Evolutionary conservation across 2,888 invertebrate species (phyloP).

Genomic region (Dorcus hopei): DNA sequence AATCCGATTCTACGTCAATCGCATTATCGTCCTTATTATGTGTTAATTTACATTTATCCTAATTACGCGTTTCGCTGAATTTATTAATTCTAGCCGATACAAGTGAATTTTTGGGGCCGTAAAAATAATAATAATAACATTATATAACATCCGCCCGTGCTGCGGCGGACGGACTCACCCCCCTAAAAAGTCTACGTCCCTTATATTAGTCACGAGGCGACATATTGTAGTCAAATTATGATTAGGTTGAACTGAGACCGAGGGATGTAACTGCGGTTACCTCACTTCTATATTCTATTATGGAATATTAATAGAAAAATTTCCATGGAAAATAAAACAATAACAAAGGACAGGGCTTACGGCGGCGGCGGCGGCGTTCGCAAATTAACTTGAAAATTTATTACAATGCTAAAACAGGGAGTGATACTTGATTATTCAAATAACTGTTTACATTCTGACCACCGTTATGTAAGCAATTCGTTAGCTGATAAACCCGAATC

Average conservation of each 20-base stretch:
- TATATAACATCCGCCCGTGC: neutral
- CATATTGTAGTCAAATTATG: slow-evolving; percentile 30
- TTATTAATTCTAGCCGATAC: neutral
- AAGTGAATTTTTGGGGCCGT: too few species aligned
- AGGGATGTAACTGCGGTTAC: slow-evolving; percentile 2
- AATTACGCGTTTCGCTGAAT: slow-evolving; percentile 7
- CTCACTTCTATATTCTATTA: neutral
- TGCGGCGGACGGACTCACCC: neutral
- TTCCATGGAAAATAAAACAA: slow-evolving; percentile 10
- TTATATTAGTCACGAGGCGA: slow-evolving; percentile 29
- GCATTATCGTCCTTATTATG: slow-evolving; percentile 17
- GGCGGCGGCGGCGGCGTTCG: neutral
- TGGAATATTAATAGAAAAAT: slow-evolving; percentile 16
- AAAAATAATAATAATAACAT: too few species aligned
- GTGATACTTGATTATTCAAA: slow-evolving; percentile 36
- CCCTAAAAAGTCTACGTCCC: slow-evolving; percentile 2
- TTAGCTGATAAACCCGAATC: slow-evolving; percentile 44
- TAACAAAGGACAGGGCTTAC: neutral
- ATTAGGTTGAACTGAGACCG: slow-evolving; percentile 13
- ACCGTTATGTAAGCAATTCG: slow-evolving; percentile 43
- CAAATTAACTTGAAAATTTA: neutral
- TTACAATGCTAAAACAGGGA: neutral
- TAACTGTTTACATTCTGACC: slow-evolving; percentile 44
- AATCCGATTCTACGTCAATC: slow-evolving; percentile 36
- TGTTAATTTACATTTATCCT: slow-evolving; percentile 19